phyloP scores from a whole-genome alignment of 1,140 invertebrate genomes.

The Polypedilum pembai region DNA sequence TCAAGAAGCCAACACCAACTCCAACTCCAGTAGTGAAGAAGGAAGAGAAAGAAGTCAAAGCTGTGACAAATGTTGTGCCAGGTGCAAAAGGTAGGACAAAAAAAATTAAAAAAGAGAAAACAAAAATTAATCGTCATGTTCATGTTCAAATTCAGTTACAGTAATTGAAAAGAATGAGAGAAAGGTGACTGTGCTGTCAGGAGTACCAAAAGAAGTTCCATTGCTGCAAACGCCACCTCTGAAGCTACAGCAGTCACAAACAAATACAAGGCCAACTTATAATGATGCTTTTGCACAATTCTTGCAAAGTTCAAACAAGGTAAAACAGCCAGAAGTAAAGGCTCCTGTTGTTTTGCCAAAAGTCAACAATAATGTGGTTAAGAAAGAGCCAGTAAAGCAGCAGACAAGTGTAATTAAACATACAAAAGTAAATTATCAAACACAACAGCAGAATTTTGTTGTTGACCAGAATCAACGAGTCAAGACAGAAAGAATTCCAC shows the following conservation, averaged over 20 bases:
- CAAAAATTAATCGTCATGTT: no score
- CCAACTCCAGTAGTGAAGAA: no score
- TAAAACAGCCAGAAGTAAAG: background rate
- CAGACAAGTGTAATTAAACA: background rate
- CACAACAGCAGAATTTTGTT: background rate
- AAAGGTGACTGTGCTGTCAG: background rate
- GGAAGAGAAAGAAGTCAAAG: background rate
- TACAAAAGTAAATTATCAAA: background rate
- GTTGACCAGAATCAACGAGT: background rate
- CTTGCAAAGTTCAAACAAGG: background rate
- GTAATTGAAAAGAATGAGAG: background rate
- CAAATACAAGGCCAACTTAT: background rate
- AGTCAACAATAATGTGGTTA: background rate
- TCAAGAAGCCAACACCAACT: background rate
- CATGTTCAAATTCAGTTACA: background rate
- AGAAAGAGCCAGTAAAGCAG: background rate
- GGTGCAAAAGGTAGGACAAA: background rate
- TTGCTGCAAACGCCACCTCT: background rate
- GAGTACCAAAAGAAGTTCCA: background rate
- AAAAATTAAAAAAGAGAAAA: no score
- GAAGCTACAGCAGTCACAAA: background rate
- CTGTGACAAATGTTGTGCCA: background rate
- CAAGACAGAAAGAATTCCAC: background rate
- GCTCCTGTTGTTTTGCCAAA: background rate
- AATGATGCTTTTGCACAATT: conserved; percentile 22